Evolutionary conservation across 2,888 invertebrate genomes (phyloP).

Genomic region (Epiblema foenella): DNA sequence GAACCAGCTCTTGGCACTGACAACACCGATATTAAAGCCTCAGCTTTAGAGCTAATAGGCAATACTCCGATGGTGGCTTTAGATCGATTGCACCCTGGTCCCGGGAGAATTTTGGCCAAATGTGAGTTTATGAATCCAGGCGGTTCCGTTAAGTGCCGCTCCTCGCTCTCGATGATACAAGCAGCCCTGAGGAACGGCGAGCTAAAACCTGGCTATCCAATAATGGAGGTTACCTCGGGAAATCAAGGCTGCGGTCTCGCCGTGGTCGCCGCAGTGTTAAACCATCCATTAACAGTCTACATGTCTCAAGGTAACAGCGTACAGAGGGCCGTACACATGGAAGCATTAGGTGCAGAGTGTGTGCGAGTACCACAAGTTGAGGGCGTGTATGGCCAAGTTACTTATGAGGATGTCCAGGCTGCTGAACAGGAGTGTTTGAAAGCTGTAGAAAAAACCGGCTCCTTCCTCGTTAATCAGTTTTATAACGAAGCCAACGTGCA

Average conservation of each 20-base stretch:
- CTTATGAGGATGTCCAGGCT: constrained; percentile 69
- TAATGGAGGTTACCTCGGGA: constrained; percentile 76
- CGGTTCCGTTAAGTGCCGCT: constrained; percentile 77
- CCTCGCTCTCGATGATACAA: constrained; percentile 72
- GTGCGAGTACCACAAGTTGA: constrained; percentile 76
- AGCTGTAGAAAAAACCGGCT: constrained; percentile 65
- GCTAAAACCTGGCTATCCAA: constrained; percentile 67
- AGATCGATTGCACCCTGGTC: constrained; percentile 72
- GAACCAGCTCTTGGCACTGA: constrained; percentile 54
- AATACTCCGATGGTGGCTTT: constrained; percentile 78
- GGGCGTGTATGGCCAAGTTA: constrained; percentile 77
- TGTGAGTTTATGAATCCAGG: constrained; percentile 82
- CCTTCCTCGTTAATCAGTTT: constrained; percentile 76
- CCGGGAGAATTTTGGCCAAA: constrained; percentile 76
- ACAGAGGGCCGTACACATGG: constrained; percentile 78
- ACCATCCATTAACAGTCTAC: constrained; percentile 73
- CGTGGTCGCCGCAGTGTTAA: constrained; percentile 75
- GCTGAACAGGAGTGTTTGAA: constrained; percentile 69
- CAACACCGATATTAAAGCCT: constrained; percentile 70
- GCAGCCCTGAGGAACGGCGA: constrained; percentile 64
- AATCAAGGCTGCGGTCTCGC: constrained; percentile 80
- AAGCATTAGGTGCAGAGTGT: constrained; percentile 77
- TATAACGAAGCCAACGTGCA: constrained; percentile 66
- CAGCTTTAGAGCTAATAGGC: constrained; percentile 77
- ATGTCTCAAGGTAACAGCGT: constrained; percentile 79